Percentiles rank a stretch among this genome's conserved stretches.
phyloP scores from a whole-genome alignment of 1,140 invertebrate genomes.

The Sitobion miscanthi region DNA sequence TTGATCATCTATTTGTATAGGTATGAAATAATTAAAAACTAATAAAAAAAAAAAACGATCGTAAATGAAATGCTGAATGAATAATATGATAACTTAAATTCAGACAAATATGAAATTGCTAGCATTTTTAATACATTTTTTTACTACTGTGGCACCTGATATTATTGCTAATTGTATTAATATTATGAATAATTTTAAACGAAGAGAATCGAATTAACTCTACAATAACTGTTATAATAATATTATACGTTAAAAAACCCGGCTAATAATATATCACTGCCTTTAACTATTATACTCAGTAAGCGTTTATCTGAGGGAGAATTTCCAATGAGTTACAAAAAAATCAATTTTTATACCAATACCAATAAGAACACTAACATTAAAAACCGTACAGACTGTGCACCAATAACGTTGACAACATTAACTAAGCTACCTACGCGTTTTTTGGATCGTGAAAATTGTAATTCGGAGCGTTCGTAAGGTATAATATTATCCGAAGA shows the following conservation, averaged over 20 bases:
- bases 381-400: background rate
- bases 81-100: background rate
- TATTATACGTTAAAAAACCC: no score
- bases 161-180: background rate
- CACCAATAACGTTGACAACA: background rate
- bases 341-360: background rate
- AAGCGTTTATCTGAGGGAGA: no score
- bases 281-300: no score
- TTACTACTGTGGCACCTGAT: background rate
- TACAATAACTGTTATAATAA: background rate
- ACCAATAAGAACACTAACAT: background rate
- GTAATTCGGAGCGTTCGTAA: no score
- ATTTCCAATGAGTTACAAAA: background rate
- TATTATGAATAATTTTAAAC: background rate
- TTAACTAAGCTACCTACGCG: background rate
- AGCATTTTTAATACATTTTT: background rate
- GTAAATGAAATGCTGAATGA: background rate
- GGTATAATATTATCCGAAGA: no score
- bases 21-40: no score
- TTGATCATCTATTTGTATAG: no score
- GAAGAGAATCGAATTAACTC: background rate
- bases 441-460: no score
- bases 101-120: background rate
- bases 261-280: no score
- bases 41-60: no score